Base-by-base conservation (phyloP, 2,888 invertebrate genomes). In the Parasteatoda lunata region DNA sequence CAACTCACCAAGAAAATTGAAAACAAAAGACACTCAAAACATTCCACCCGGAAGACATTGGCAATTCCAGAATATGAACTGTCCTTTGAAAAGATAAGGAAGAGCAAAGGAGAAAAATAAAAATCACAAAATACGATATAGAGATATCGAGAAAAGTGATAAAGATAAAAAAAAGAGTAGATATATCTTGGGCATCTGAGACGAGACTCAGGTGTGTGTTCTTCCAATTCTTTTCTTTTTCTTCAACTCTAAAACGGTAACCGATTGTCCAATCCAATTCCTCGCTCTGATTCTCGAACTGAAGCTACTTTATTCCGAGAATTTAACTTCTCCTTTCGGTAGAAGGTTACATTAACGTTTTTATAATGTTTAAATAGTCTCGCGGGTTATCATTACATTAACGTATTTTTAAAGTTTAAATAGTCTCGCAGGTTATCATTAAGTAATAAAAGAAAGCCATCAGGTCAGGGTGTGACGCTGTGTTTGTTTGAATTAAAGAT, bases 121-220 rank as follows among this genome's bases (percentile, higher is more conserved):
- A 9, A 49, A n/a, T 45, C 49, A 11, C 45, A 15, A 48, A 49
- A 68, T 9, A 30, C 30, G 30, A 30, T 30, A 30, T 30, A 30
- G 30, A 68, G 68, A 68, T 45, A 70, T 49, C 7, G n/a, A 9
- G 45, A 15, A 73, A 59, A 54, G 54, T 11, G 52, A 51, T 51
- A 72, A n/a, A 30, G 68, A 65, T 48, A 9, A 77, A 13, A 65
- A 49, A 66, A 76, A 15, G 47, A 30, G 64, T 45, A 52, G 65
- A 76, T 76, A 49, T 48, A 68, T 7, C 59, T 45, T 52, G n/a
- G 30, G 52, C 51, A 69, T 45, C 77, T 66, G 66, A 77, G 69
- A 79, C 49, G 71, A 66, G 73, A 59, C 65, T 80, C 80, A 80
- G 80, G 80, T 80, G 80, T 65, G 54, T 30, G 30, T 76, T 73